Base-by-base conservation (phyloP, 2,113 vertebrate genomes). In the Mus pahari region DNA sequence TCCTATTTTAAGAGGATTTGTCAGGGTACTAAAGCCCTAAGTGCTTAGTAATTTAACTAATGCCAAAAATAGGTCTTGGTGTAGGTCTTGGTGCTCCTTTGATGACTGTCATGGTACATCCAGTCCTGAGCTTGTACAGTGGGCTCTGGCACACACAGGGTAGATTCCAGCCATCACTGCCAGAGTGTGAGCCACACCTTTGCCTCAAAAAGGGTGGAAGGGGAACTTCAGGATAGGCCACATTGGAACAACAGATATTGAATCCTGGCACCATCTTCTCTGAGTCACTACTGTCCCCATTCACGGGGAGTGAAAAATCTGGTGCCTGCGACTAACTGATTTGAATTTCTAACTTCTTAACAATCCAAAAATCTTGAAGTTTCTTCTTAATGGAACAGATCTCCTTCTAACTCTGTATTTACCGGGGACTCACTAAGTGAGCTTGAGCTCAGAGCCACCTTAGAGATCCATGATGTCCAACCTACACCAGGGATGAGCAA, bases 1-100 rank as follows among this genome's bases (percentile, higher is more conserved):
- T 3, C 94, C 94, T 97, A 82, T 96, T 98, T 98, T 96, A 92
- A 92, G 90, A 97, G 95, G 92, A 90, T 9, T 93, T 96, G 91
- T 78, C 68, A 20, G 45, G 13, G 1, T 89, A 86, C 48, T 20
- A 48, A 79, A 66, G 79, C 55, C 91, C 93, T 50, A 81, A 96
- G 94, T 94, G 96, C 96, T 45, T 95, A 91, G 62, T 82, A 92
- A 91, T 96, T 97, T 58, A 55, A 90, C 45, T 82, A n/a, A n/a
- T n/a, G 64, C 87, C 84, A 66, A 86, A 92, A 92, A 88, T 55
- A 93, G 55, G 26, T 70, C n/a, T 42, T 53, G 39, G 53, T 92
- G 84, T 45, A 31, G 83, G 68, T 86, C 88, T 92, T 36, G 0
- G 39, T 11, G 66, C 66, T 90, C 55, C 53, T 79, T 28, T 60